Conservation (phyloP, 2,113 vertebrate species). For the Leiothrix lutea region DNA sequence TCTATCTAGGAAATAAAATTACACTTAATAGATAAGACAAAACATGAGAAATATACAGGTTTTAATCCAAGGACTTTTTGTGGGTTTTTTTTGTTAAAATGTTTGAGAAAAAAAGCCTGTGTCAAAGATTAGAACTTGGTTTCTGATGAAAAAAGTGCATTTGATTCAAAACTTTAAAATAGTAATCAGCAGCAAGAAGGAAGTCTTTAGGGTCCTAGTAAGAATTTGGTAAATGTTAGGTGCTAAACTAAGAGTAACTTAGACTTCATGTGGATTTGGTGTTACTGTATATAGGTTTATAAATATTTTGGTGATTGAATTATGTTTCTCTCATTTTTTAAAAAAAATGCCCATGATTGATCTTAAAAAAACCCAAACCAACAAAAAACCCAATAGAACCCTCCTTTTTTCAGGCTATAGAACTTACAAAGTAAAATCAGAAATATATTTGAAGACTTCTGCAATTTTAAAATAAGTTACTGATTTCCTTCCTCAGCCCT, state of each 20-base stretch:
- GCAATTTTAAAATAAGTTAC: background rate
- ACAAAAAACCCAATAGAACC: background rate
- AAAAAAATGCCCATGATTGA: background rate
- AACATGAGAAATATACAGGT: constrained; percentile 10
- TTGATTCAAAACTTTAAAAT: background rate
- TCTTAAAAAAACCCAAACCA: background rate
- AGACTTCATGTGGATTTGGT: background rate
- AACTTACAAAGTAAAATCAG: background rate
- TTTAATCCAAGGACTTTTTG: constrained; percentile 31
- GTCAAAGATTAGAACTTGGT: background rate
- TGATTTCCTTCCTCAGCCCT: background rate
- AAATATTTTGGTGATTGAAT: background rate
- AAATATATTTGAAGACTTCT: background rate
- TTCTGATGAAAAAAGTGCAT: background rate
- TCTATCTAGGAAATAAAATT: constrained; percentile 22
- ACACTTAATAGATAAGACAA: constrained; percentile 40
- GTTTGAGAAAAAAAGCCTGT: background rate
- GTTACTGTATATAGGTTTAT: background rate
- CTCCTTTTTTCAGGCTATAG: background rate
- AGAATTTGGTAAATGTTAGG: background rate
- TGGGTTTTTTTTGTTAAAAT: constrained; percentile 10
- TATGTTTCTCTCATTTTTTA: background rate
- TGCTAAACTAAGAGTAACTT: background rate
- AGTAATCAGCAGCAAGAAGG: background rate
- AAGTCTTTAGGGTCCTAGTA: background rate